Conservation (phyloP, 2,113 vertebrate genomes). For the Dryoscopus gambensis region DNA sequence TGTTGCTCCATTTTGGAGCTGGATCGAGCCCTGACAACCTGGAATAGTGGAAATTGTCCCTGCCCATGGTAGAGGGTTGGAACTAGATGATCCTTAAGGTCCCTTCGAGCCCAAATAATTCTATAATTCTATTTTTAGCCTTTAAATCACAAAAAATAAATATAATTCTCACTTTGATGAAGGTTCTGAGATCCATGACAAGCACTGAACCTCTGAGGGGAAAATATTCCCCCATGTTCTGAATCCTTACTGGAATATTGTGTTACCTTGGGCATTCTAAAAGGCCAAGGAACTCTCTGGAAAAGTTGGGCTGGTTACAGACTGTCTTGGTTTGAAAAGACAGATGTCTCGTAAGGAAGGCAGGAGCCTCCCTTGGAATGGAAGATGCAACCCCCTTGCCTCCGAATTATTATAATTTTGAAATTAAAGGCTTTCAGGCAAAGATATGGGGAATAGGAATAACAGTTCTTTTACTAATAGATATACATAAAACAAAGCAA, state of each 20-base stretch:
- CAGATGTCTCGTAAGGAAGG: too few relatives aligned
- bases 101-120: neutral
- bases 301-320: neutral
- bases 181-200: neutral
- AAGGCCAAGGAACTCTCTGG: neutral
- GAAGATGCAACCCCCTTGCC: too few relatives aligned
- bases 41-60: neutral
- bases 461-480: too few relatives aligned
- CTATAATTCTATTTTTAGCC: neutral
- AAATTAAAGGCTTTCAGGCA: too few relatives aligned
- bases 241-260: neutral
- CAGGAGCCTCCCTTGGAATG: too few relatives aligned
- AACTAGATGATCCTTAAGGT: neutral
- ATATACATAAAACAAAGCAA: too few relatives aligned
- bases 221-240: neutral
- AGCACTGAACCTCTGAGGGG: neutral
- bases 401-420: too few relatives aligned
- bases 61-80: neutral
- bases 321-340: too few relatives aligned
- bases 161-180: neutral
- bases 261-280: neutral
- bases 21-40: neutral
- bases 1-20: neutral
- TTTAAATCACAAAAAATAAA: neutral
- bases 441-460: too few relatives aligned